Base-by-base conservation (phyloP, 2,888 invertebrate species). In the Plagodis dolabraria region DNA sequence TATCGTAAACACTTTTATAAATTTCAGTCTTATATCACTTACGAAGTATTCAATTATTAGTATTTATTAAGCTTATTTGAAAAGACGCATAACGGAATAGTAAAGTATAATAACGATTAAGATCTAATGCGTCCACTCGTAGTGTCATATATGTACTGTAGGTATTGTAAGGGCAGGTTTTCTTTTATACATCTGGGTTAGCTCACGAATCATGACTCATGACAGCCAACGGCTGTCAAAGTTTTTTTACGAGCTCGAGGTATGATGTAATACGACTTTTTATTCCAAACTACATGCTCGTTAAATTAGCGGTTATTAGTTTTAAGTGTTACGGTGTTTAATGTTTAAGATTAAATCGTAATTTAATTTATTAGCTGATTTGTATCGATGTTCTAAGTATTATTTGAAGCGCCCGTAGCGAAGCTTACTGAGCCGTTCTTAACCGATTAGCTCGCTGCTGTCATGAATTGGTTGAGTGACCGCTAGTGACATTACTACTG, bases 121-220 rank as follows among this genome's bases (percentile, higher is more conserved):
- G 22, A 4, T n/a, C 35, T 7, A 36, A 49, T 46, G 55, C 52
- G 48, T 35, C 9, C 50, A 33, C 52, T 45, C 33, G 53, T 53
- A 53, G 11, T 50, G 22, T 45, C 34, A 10, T 43, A 43, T 54
- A 56, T 36, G 58, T 62, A 66, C 65, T 69, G 62, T 60, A 67
- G 58, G 64, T 66, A 56, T 35, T 51, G 63, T 65, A 67, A 70
- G 65, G 73, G 60, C 65, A 48, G 60, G 64, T 69, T 72, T 74
- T 70, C 72, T 74, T 76, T 69, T 72, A 74, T 72, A 73, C 64
- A 53, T 40, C 35, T 47, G 53, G 48, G 51, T 50, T 47, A 56
- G 48, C 47, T 55, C 34, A 40, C 67, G 67, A 67, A 10, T 68
- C 64, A 61, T 53, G 35, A 53, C 53, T 53, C 44, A 36, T 22